Base-by-base conservation (phyloP, 2,888 invertebrate species). In the Pseudococcus viburni region DNA sequence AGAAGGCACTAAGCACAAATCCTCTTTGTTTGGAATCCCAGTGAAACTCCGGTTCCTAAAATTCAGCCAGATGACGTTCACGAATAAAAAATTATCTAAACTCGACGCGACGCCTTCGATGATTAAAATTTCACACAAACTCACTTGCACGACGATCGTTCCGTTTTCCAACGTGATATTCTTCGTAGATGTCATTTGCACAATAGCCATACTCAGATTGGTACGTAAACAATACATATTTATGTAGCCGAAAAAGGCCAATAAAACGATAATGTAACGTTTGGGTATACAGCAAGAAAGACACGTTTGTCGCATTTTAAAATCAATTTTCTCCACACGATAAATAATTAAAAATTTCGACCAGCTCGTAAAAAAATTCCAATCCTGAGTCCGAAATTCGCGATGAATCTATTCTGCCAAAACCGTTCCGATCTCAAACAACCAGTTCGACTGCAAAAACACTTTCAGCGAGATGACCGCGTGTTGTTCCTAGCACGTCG, bases 11-110 rank as follows among this genome's bases (percentile, higher is more conserved):
- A 3, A 87, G 87, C 51, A 87, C 77, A 39, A 87, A 77, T 22
- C 87, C 87, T 77, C 22, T 87, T 17, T 80, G 48, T 39, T 80
- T 77, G n/a, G 87, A 87, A 80, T 80, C 73, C 87, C 87, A 87
- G 15, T 87, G 59, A 26, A 87, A 87, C 80, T 87, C 87, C 1
- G 87, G 77, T 51, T 87, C 39, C 87, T 87, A 19, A 11, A 55
- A 39, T 33, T 2, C 26, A 3, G 3, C 1, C 26, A n/a, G n/a
- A n/a, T n/a, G n/a, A n/a, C n/a, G n/a, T n/a, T n/a, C n/a, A n/a
- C n/a, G n/a, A n/a, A n/a, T n/a, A n/a, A n/a, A n/a, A n/a, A n/a
- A n/a, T n/a, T n/a, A n/a, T n/a, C n/a, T n/a, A 55, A 59, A 51
- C 12, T 51, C 51, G 12, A 51, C 7, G 46, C 17, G 12, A 17